Conservation (phyloP, 2,888 invertebrate genomes). For the Himalopsyche tibetana region DNA sequence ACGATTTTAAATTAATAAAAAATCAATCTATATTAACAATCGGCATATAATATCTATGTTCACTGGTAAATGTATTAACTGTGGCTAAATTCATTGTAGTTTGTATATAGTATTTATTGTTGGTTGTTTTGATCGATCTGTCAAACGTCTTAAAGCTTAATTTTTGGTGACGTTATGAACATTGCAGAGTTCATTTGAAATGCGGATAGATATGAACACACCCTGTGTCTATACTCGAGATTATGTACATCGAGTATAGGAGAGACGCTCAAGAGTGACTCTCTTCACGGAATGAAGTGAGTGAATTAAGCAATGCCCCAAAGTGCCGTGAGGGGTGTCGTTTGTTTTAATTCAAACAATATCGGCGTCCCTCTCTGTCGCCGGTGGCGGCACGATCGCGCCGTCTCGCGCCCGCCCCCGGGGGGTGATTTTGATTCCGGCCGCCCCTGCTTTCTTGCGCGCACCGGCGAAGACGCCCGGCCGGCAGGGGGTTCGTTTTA, state of each 20-base stretch:
- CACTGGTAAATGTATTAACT: no score
- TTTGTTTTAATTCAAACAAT: constrained; percentile 65
- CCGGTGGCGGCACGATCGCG: constrained; percentile 54
- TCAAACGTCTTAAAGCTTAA: no score
- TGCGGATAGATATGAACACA: background rate
- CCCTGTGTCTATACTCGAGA: background rate
- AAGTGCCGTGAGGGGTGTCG: constrained; percentile 65
- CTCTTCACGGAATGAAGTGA: constrained; percentile 65
- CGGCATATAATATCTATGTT: no score
- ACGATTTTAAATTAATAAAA: no score
- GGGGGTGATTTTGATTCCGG: constrained; percentile 62
- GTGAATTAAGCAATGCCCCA: constrained; percentile 66
- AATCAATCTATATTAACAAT: no score
- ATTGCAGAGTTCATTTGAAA: no score
- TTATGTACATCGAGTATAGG: background rate
- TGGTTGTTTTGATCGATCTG: no score
- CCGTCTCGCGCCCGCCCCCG: constrained; percentile 55
- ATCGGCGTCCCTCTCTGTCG: constrained; percentile 56
- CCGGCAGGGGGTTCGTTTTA: constrained; percentile 58
- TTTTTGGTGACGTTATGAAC: no score
- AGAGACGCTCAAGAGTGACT: constrained; percentile 6
- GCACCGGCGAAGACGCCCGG: background rate
- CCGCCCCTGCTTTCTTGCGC: constrained; percentile 44
- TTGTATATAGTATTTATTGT: no score
- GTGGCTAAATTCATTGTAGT: no score